Evolutionary conservation across 2,888 invertebrate species (phyloP).

Genomic region (Stramonita haemastoma): DNA sequence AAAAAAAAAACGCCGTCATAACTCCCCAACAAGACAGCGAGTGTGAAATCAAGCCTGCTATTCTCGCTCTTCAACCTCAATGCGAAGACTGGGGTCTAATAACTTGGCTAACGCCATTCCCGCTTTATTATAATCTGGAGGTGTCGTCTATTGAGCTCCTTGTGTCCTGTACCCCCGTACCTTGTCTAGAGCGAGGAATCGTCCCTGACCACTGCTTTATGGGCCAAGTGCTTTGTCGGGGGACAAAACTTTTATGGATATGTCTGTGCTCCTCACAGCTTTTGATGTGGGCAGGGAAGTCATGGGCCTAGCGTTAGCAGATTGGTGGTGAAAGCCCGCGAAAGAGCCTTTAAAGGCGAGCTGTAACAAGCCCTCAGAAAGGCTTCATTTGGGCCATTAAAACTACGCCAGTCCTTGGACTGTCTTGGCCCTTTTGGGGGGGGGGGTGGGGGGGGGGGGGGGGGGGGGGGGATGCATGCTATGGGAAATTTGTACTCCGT

Average conservation of each 20-base stretch:
- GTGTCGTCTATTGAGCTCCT: background rate
- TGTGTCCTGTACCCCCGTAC: background rate
- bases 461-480: background rate
- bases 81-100: conserved; percentile 11
- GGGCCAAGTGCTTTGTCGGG: background rate
- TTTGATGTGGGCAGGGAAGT: conserved; percentile 16
- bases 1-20: background rate
- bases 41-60: conserved; percentile 23
- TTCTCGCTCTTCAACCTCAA: background rate
- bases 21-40: conserved; percentile 11
- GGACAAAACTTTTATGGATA: conserved; percentile 30
- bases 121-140: conserved; percentile 23
- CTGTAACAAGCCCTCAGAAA: background rate
- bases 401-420: background rate
- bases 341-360: background rate
- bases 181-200: background rate
- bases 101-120: conserved; percentile 29
- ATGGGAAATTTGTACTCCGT: background rate
- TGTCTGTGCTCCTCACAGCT: background rate
- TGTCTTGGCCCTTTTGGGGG: background rate
- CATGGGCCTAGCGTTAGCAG: background rate
- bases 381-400: background rate
- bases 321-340: background rate
- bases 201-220: conserved; percentile 20
- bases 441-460: too few species aligned